Evolutionary conservation across 1,140 invertebrate genomes (phyloP).

Genomic region (Rhopalosiphum padi): DNA sequence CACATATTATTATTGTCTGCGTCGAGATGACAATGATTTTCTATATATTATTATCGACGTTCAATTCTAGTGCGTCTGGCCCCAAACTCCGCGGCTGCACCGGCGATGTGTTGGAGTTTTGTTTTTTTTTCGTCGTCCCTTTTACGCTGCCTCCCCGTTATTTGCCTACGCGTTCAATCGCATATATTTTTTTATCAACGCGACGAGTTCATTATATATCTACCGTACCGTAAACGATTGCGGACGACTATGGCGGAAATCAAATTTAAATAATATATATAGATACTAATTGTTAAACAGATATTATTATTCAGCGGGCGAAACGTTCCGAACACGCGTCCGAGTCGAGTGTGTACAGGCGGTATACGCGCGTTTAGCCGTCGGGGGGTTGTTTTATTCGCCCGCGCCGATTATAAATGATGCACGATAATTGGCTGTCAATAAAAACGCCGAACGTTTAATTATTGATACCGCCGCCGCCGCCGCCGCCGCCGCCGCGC

Average conservation of each 20-base stretch:
- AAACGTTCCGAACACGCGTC: not conserved
- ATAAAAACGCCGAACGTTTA: not conserved
- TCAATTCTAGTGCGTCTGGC: not conserved
- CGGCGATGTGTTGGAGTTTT: not conserved
- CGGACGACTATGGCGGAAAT: conserved; percentile 3
- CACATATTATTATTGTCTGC: not conserved
- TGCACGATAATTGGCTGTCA: not conserved
- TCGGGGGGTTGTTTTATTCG: not conserved
- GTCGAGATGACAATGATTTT: not conserved
- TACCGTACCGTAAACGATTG: conserved; percentile 6
- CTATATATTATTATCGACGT: not conserved
- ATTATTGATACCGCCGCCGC: not conserved
- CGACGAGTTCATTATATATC: not conserved
- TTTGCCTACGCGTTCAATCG: not conserved
- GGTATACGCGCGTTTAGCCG: not conserved
- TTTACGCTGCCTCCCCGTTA: not conserved
- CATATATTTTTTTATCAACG: not conserved
- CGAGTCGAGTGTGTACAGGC: not conserved
- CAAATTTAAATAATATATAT: conserved; percentile 11
- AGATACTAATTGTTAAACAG: not conserved
- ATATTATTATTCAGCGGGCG: not conserved
- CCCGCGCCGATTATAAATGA: not conserved
- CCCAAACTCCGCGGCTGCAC: too few relatives aligned
- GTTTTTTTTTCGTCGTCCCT: not conserved
- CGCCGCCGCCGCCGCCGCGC: not conserved